These are phyloP conservation scores for Cylas formicarius DNA, from an alignment of 1,140 invertebrate species.

Conservation along the genomic window DNA sequence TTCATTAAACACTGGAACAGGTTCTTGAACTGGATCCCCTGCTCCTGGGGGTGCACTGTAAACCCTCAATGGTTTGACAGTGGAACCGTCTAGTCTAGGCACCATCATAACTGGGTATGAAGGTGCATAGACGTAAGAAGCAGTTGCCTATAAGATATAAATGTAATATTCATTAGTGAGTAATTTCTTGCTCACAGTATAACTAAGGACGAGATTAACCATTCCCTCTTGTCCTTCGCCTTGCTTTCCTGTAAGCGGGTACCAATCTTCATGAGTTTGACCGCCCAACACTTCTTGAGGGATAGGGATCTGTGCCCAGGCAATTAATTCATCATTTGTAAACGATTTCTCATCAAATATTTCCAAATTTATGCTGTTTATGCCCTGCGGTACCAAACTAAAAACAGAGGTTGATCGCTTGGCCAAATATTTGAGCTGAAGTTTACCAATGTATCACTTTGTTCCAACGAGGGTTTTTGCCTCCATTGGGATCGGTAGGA, in stretches of 20 bases:
- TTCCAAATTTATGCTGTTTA: constrained; percentile 84
- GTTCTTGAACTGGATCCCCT: constrained; percentile 35
- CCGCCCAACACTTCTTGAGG: constrained; percentile 75
- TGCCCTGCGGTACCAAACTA: constrained; percentile 78
- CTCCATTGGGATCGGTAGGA: constrained; percentile 87
- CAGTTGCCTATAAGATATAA: constrained; percentile 18
- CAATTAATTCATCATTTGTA: constrained; percentile 90
- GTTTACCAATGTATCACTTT: constrained; percentile 83
- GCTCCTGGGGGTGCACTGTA: constrained; percentile 41
- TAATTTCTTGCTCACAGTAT: constrained; percentile 55
- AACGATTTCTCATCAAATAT: constrained; percentile 97
- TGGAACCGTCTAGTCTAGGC: constrained; percentile 34
- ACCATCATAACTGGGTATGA: constrained; percentile 29
- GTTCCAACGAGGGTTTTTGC: constrained; percentile 94
- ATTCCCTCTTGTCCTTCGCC: constrained; percentile 89
- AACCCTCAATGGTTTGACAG: constrained; percentile 44
- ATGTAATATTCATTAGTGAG: neutral
- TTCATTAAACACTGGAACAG: constrained; percentile 50
- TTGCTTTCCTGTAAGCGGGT: constrained; percentile 81
- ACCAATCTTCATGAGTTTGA: constrained; percentile 92
- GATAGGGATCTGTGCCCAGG: constrained; percentile 82
- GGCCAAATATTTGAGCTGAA: too few species aligned
- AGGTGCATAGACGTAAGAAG: constrained; percentile 25
- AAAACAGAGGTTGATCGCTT: constrained; percentile 31
- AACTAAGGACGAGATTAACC: constrained; percentile 70